These are phyloP conservation scores for Dryadula phaetusa DNA, from an alignment of 2,888 invertebrate species.

Conservation along the genomic window DNA sequence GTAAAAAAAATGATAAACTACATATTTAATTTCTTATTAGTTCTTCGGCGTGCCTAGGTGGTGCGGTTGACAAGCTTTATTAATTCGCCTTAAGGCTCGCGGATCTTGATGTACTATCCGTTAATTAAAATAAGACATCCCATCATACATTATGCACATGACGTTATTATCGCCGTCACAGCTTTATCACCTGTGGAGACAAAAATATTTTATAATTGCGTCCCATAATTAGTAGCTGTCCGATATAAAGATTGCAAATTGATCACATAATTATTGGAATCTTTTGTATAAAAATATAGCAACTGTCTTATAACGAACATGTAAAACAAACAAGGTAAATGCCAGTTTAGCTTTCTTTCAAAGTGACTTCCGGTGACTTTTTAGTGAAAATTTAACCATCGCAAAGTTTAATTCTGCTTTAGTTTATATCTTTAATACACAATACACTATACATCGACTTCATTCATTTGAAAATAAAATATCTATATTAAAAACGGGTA, in stretches of 20 bases:
- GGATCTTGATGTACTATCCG: conserved; percentile 42
- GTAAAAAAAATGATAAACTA: conserved; percentile 18
- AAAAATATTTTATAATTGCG: conserved; percentile 39
- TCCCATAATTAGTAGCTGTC: conserved; percentile 33
- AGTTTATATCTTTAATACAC: too few relatives aligned
- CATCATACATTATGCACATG: conserved; percentile 41
- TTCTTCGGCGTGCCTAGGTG: conserved; percentile 46
- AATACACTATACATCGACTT: too few relatives aligned
- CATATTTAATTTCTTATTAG: conserved; percentile 14
- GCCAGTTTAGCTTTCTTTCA: too few relatives aligned
- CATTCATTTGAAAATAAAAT: too few relatives aligned
- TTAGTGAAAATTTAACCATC: too few relatives aligned
- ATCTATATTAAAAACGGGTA: background rate
- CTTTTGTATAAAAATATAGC: background rate
- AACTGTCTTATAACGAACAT: background rate
- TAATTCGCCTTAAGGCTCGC: conserved; percentile 44
- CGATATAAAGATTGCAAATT: conserved; percentile 18
- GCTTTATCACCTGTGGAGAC: conserved; percentile 51
- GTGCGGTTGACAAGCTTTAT: conserved; percentile 49
- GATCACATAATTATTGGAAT: conserved; percentile 3
- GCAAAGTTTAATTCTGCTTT: too few relatives aligned
- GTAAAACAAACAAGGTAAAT: background rate
- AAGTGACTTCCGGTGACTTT: too few relatives aligned
- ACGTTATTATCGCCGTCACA: conserved; percentile 45
- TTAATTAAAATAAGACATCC: conserved; percentile 46